Evolutionary conservation across 2,888 invertebrate species (phyloP).

Genomic region (Melinopterus prodromus): DNA sequence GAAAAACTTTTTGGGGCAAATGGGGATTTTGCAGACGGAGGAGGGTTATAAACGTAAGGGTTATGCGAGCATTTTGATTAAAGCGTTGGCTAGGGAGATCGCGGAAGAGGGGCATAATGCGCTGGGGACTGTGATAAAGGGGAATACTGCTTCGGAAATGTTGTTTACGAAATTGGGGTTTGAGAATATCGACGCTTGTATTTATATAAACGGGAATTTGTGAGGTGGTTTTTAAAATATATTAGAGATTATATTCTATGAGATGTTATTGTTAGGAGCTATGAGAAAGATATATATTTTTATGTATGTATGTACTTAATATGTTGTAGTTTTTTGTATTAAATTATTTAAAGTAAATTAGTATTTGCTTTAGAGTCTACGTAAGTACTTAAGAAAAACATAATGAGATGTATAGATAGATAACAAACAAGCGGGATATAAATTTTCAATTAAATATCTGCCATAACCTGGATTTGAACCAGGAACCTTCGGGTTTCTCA

Average conservation of each 20-base stretch:
- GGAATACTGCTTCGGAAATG: conserved; percentile 53
- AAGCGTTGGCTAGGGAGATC: conserved; percentile 53
- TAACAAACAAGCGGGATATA: too few species aligned
- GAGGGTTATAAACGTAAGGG: conserved; percentile 55
- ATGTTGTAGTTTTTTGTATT: conserved; percentile 13
- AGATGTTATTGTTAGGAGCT: background rate
- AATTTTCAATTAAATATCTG: too few species aligned
- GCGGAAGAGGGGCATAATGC: conserved; percentile 52
- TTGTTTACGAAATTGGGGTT: conserved; percentile 55
- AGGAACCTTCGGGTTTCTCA: too few species aligned
- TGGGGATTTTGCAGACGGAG: conserved; percentile 55
- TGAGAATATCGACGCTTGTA: conserved; percentile 38
- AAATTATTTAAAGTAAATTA: background rate
- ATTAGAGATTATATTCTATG: background rate
- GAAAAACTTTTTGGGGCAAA: conserved; percentile 53
- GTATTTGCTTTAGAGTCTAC: background rate
- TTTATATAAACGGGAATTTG: conserved; percentile 12
- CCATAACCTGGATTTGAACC: too few species aligned
- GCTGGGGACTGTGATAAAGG: conserved; percentile 50
- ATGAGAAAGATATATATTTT: conserved; percentile 16
- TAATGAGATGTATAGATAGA: too few species aligned
- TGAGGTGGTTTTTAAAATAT: background rate
- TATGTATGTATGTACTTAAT: conserved; percentile 28
- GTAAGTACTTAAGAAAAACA: too few species aligned
- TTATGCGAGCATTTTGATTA: conserved; percentile 54